phyloP scores from a whole-genome alignment of 2,888 invertebrate genomes.

The Clostera curtula region DNA sequence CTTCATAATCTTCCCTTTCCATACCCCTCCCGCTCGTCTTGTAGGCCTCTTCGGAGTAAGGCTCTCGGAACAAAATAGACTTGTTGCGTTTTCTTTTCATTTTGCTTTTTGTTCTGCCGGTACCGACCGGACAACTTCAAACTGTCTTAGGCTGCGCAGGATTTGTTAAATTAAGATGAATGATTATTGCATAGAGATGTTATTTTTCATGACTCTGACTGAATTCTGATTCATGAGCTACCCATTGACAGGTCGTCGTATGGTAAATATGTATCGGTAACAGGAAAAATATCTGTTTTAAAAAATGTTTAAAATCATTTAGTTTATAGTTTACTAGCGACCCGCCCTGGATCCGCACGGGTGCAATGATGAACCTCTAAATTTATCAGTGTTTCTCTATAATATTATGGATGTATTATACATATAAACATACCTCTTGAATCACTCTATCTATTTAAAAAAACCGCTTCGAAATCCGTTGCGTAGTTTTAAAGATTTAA shows the following conservation, averaged over 20 bases:
- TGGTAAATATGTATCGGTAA: background rate
- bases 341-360: too few relatives aligned
- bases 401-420: too few relatives aligned
- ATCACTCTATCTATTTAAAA: too few relatives aligned
- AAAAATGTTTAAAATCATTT: too few relatives aligned
- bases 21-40: conserved; percentile 30
- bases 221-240: background rate
- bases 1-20: conserved; percentile 48
- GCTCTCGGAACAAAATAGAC: conserved; percentile 47
- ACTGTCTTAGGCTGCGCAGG: conserved; percentile 36
- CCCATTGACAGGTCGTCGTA: background rate
- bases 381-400: too few relatives aligned
- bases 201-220: conserved; percentile 7
- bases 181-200: conserved; percentile 17
- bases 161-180: conserved; percentile 33
- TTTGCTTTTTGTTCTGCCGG: conserved; percentile 36
- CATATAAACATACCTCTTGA: too few relatives aligned
- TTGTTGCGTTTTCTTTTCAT: conserved; percentile 57
- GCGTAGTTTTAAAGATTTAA: too few relatives aligned
- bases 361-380: too few relatives aligned
- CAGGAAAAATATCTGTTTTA: too few relatives aligned
- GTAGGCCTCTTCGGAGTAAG: conserved; percentile 24
- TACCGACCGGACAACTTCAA: conserved; percentile 31
- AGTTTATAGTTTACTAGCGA: too few relatives aligned
- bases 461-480: too few relatives aligned